Evolutionary conservation across 1,140 invertebrate species (phyloP), one percentile per base, ranked within the genome.

Genomic region (Drosophila pectinifera): DNA sequence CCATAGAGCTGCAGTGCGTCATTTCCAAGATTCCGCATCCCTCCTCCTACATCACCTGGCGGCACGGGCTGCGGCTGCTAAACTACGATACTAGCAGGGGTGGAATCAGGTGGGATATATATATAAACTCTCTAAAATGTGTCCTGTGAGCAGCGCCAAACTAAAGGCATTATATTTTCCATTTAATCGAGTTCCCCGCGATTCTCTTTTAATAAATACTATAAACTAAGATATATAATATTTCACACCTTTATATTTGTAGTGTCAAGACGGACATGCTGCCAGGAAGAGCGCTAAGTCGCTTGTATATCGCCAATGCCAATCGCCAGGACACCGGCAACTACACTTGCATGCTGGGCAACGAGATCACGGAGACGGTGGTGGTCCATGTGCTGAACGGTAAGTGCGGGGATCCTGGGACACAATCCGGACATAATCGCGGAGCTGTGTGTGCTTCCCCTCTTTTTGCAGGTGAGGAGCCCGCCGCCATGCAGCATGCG

Each of bases 71-170:
- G 18, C 94, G 95, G 70, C 94, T 96, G 92, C 94, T 97, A 57
- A 97, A 97, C 93, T 97, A 97, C 91, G 96, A 97, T 92, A 96
- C 96, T 1, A 96, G 95, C 80, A 93, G 96, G 55, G 96, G 96
- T 51, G 96, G 96, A 61, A 96, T 97, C 78, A 97, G 96, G 96
- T 97, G 8, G 13, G 24, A n/a, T 8, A 7, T 51, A 62, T 16
- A 26, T 10, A 20, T 48, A 49, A 36, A 36, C 4, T 24, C 20
- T 5, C 3, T 10, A 2, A 24, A 34, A 13, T 34, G 31, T 34
- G 13, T 34, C 31, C 31, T 34, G 11, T 13, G 13, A 13, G 28
- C 28, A 31, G 1, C 28, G 28, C 7, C 7, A 8, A 31, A 4
- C 10, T 34, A 34, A 1, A 10, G 10, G 10, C 31, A 28, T 7